phyloP scores from a whole-genome alignment of 2,797 vertebrate genomes.

The Huso huso region DNA sequence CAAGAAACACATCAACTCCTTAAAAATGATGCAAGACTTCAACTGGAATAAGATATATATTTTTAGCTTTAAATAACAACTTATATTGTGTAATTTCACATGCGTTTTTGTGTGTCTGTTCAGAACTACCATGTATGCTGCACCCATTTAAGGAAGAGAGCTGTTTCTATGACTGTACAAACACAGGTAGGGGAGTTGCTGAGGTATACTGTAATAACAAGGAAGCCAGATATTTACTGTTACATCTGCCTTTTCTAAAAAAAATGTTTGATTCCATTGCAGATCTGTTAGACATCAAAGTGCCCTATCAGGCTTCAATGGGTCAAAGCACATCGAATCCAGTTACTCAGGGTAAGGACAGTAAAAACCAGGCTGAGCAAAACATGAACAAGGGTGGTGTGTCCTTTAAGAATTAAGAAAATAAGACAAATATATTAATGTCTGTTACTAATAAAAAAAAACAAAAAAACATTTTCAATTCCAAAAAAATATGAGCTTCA shows the following conservation, averaged over 20 bases:
- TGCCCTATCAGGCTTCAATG: constrained; percentile 29
- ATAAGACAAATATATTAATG: too few species aligned
- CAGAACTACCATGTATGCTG: constrained; percentile 53
- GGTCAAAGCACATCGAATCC: constrained; percentile 41
- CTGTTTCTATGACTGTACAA: constrained; percentile 35
- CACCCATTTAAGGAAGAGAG: constrained; percentile 45
- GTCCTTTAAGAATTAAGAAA: neutral
- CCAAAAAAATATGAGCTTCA: too few species aligned
- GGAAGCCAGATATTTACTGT: neutral
- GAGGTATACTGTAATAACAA: too few species aligned
- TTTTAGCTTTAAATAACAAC: too few species aligned
- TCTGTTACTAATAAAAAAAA: too few species aligned
- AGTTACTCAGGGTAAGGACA: constrained; percentile 49
- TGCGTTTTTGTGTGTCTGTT: constrained; percentile 16
- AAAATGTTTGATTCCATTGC: constrained; percentile 10
- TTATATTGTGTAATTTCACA: too few species aligned
- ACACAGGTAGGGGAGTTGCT: constrained; percentile 43
- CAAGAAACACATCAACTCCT: too few species aligned
- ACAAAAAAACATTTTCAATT: too few species aligned
- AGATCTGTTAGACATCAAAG: constrained; percentile 53
- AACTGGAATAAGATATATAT: too few species aligned
- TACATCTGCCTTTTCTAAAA: neutral
- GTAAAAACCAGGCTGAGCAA: neutral
- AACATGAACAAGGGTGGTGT: neutral
- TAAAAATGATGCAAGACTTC: too few species aligned